These are phyloP conservation scores for Molossus alvarezi DNA, from an alignment of 2,797 vertebrate species.

Conservation along the genomic window DNA sequence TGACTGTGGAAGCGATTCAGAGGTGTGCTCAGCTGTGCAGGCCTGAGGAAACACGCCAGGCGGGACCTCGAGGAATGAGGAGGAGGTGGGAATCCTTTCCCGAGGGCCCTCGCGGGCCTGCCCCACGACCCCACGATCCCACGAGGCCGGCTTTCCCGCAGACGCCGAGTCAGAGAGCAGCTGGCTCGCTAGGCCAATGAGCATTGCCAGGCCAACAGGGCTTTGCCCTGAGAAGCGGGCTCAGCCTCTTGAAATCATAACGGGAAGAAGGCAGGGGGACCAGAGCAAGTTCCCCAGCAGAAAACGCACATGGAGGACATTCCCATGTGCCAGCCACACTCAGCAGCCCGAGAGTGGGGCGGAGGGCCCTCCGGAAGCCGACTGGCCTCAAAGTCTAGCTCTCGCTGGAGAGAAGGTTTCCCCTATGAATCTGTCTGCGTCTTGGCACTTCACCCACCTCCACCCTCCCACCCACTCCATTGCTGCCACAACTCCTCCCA, in stretches of 20 bases:
- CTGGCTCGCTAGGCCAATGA: constrained; percentile 1
- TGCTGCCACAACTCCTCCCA: not conserved
- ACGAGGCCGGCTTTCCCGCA: not conserved
- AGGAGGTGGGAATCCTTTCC: not conserved
- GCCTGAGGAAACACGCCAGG: not conserved
- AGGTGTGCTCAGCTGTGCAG: not conserved
- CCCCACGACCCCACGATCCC: not conserved
- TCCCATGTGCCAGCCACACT: not conserved
- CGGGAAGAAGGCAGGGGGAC: not conserved
- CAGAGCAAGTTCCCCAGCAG: not conserved
- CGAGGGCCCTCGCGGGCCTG: not conserved
- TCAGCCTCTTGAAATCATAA: not conserved
- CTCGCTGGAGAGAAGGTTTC: not conserved
- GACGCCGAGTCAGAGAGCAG: constrained; percentile 1
- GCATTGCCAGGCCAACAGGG: not conserved
- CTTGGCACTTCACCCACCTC: not conserved
- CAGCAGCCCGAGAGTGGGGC: not conserved
- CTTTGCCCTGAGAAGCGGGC: not conserved
- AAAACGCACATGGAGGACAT: not conserved
- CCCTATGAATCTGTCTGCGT: not conserved
- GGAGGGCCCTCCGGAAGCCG: not conserved
- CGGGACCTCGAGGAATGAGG: not conserved
- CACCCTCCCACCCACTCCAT: not conserved
- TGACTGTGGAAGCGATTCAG: constrained; percentile 26
- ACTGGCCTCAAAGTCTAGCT: not conserved